These are phyloP conservation scores for Melanotaenia pygmaea DNA, from an alignment of 2,797 vertebrate genomes.

Conservation along the genomic window DNA sequence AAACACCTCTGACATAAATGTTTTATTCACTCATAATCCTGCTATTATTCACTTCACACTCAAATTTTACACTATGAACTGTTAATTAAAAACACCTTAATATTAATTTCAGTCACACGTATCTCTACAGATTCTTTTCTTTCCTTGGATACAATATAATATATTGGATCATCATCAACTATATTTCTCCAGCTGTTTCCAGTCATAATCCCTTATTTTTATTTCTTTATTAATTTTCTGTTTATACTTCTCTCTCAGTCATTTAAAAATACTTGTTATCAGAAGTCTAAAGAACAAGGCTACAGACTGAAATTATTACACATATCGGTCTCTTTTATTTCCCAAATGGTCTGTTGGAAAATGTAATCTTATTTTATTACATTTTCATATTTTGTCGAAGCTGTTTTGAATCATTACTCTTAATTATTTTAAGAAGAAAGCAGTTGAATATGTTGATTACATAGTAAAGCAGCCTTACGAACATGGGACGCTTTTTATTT, in stretches of 20 bases:
- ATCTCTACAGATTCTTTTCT: slow-evolving; percentile 15
- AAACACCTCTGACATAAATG: slow-evolving; percentile 88
- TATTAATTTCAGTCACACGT: slow-evolving; percentile 41
- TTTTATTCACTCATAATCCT: slow-evolving; percentile 92
- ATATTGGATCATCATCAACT: too few species aligned
- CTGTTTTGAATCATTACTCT: background rate
- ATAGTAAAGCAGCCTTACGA: background rate
- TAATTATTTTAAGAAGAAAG: slow-evolving; percentile 1
- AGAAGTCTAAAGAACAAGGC: background rate
- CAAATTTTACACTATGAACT: slow-evolving; percentile 86
- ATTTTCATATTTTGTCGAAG: background rate
- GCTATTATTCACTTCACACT: slow-evolving; percentile 86
- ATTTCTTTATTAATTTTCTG: background rate
- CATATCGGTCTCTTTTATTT: background rate
- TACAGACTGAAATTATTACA: background rate
- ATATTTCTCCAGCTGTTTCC: background rate
- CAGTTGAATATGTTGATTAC: background rate
- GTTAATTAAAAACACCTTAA: slow-evolving; percentile 49
- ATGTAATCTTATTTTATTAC: background rate
- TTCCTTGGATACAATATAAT: slow-evolving; percentile 13
- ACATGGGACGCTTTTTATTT: background rate
- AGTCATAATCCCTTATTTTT: background rate
- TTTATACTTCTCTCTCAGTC: background rate
- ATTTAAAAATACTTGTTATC: background rate
- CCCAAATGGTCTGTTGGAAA: background rate